Evolutionary conservation across 2,888 invertebrate species (phyloP).

Genomic region (Perithous albicinctus): DNA sequence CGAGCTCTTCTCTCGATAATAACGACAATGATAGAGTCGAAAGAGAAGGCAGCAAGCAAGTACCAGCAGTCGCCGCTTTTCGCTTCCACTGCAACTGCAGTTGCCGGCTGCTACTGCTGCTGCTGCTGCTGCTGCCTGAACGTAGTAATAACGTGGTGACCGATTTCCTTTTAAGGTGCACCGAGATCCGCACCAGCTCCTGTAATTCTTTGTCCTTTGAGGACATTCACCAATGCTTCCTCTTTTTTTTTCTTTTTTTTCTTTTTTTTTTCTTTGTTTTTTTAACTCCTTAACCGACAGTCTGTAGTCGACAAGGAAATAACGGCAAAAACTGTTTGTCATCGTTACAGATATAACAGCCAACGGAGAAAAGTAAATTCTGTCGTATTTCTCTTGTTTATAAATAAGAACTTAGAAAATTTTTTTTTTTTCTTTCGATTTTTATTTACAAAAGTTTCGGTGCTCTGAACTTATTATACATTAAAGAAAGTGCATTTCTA

Average conservation of each 20-base stretch:
- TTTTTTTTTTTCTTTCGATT: too few relatives aligned
- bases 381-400: too few relatives aligned
- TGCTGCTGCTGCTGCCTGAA: constrained; percentile 46
- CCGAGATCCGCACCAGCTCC: constrained; percentile 43
- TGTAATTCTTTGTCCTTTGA: constrained; percentile 62
- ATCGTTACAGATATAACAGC: too few relatives aligned
- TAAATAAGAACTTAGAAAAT: too few relatives aligned
- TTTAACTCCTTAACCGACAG: background rate
- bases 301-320: constrained; percentile 10
- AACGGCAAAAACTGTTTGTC: background rate
- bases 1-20: constrained; percentile 43
- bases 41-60: constrained; percentile 8
- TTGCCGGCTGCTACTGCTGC: constrained; percentile 25
- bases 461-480: too few relatives aligned
- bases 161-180: constrained; percentile 46
- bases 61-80: constrained; percentile 44
- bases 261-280: too few relatives aligned
- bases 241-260: too few relatives aligned
- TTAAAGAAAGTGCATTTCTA: too few relatives aligned
- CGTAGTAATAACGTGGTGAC: constrained; percentile 44
- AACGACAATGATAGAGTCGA: constrained; percentile 23
- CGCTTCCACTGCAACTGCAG: constrained; percentile 34
- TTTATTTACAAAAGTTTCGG: too few relatives aligned
- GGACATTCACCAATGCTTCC: constrained; percentile 54
- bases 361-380: too few relatives aligned